Evolutionary conservation across 1,140 invertebrate species (phyloP), one percentile per base, ranked within the genome.

Genomic region (Drosophila sulfurigaster): DNA sequence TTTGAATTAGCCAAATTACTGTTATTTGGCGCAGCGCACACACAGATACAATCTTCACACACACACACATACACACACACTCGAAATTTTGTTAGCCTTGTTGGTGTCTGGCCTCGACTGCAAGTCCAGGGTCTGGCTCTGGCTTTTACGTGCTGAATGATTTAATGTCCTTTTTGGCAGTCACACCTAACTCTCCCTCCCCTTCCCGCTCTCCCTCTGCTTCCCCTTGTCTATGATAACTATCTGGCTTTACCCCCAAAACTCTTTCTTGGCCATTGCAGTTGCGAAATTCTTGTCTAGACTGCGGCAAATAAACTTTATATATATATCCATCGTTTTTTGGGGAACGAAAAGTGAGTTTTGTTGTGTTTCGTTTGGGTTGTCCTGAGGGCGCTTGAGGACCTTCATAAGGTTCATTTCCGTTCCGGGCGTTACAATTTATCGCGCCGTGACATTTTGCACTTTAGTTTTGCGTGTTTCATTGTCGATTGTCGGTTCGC

Each of bases 131-230:
- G 59, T 62, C 72, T 58, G 46, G 46, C 1, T 48, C 52, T 56
- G 52, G 54, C 72, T 60, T 74, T 88, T 75, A 82, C 75, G 76
- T 73, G 85, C 80, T 67, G 81, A 89, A 88, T 88, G 85, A 88
- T 89, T 88, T 88, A 88, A 88, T 88, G 85, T 88, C 85, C 85
- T 88, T 88, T 88, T 88, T 88, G 83, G 83, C 83, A 89, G 78
- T 57, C 62, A 81, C 82, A 74, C 82, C 67, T 66, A 48, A 57
- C 28, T 11, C 32, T 38, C 20, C 30, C 28, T 25, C 43, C n/a
- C n/a, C n/a, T n/a, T 25, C 59, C 25, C 25, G 43, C 15, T 56
- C 43, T 45, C 13, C 3, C 20, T 25, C 20, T 25, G 20, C 20
- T 25, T 25, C 20, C 20, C 20, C 3, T 25, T 0, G 20, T 25